Conservation (phyloP, 2,113 vertebrate species). For the Panurus biarmicus region DNA sequence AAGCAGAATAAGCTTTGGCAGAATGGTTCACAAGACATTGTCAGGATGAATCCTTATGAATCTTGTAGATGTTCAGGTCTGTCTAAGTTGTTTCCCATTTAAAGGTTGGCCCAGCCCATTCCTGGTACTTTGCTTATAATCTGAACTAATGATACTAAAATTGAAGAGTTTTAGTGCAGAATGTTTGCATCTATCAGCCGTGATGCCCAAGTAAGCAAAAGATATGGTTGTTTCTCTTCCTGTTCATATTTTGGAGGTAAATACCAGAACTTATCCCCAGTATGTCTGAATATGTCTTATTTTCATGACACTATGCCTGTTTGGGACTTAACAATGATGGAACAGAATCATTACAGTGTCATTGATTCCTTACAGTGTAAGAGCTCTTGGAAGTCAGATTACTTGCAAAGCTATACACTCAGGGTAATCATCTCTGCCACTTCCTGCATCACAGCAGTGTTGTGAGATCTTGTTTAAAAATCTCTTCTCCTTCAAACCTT, state of each 20-base stretch:
- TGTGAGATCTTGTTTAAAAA: neutral
- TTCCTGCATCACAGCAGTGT: neutral
- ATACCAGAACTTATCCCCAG: neutral
- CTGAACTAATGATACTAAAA: neutral
- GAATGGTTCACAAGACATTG: neutral
- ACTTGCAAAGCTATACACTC: neutral
- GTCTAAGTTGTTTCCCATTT: neutral
- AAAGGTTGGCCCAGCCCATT: neutral
- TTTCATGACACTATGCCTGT: constrained; percentile 2
- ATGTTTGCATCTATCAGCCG: neutral
- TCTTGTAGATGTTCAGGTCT: neutral
- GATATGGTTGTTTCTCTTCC: fast-evolving
- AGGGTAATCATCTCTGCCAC: neutral
- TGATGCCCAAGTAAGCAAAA: neutral
- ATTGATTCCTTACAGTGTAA: neutral
- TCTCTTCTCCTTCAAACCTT: neutral
- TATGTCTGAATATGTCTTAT: constrained; percentile 13
- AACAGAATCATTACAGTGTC: neutral
- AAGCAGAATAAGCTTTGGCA: neutral
- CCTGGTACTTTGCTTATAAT: neutral
- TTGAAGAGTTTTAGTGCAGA: neutral
- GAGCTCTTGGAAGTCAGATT: constrained; percentile 29
- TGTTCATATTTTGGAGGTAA: neutral
- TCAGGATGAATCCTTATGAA: fast-evolving
- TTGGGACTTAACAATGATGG: neutral